Base-by-base conservation (phyloP, 2,888 invertebrate species). In the Eucera pruinosa region DNA sequence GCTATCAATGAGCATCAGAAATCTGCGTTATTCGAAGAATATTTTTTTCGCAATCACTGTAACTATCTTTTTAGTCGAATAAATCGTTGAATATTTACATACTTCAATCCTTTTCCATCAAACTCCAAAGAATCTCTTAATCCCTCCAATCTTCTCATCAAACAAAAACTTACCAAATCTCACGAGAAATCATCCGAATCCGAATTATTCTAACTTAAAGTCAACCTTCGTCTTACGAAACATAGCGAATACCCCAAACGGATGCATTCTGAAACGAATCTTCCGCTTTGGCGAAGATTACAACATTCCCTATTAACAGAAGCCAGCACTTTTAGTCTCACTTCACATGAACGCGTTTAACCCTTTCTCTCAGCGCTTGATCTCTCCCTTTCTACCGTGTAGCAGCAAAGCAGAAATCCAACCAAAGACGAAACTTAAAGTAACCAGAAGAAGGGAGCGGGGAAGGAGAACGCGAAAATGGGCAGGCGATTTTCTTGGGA, bases 321-420 rank as follows among this genome's bases (percentile, higher is more conserved):
- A 41, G 27, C 43, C 43, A 43, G 43, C 60, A 27, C 23, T 33
- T 33, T 33, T 61, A 36, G n/a, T 36, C 48, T 11, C 36, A 2
- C 23, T n/a, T 48, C 23, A 13, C 36, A 47, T 20, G 60, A 61
- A 61, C 60, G 60, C 45, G 60, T 61, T 61, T 23, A 61, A 61
- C 45, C 30, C 60, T 11, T 33, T 61, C 43, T 13, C 39, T 13
- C 25, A 1, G 5, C 27, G n/a, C 54, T 20, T n/a, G 33, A 11
- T 20, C 18, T 36, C 54, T 36, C 18, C 20, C 36, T n/a, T 5
- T 13, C 20, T 15, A 1, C 13, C 25, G 9, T 2, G 2, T 2
- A 20, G 13, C 13, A n/a, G n/a, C 30, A 13, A 33, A 45, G 47
- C 11, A 6, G 61, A 36, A 61, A 61, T 48, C 33, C 25, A 11